Percentiles rank a stretch among this genome's conserved stretches.
phyloP scores from a whole-genome alignment of 2,888 invertebrate genomes.

The Netelia inedita region DNA sequence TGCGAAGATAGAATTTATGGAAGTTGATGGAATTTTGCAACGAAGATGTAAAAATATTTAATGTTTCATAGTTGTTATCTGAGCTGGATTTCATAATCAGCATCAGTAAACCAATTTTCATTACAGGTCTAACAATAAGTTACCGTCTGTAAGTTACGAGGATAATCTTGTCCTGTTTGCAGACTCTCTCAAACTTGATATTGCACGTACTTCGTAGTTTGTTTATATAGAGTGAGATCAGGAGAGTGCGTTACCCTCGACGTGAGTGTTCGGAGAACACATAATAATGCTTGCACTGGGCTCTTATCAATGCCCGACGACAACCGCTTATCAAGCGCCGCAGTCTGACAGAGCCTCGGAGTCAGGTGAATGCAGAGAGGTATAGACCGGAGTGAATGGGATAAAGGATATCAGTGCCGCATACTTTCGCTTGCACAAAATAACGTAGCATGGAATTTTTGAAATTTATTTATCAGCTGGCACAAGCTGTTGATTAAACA shows the following conservation, averaged over 20 bases:
- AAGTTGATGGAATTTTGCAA: not conserved
- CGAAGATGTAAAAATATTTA: not conserved
- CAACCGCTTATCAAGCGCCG: constrained; percentile 79
- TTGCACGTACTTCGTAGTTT: constrained; percentile 17
- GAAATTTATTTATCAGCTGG: not conserved
- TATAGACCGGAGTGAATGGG: constrained; percentile 21
- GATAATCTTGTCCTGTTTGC: constrained; percentile 62
- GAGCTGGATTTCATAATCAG: constrained; percentile 30
- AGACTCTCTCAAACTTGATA: constrained; percentile 35
- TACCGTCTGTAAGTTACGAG: constrained; percentile 20
- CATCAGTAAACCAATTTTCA: constrained; percentile 48
- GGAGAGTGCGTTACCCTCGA: constrained; percentile 78
- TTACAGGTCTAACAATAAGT: constrained; percentile 20
- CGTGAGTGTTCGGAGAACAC: constrained; percentile 12
- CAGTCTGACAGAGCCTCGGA: constrained; percentile 73
- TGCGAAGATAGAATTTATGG: not conserved
- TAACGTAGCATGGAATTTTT: not conserved
- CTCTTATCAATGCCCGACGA: constrained; percentile 74
- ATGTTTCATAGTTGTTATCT: constrained; percentile 39
- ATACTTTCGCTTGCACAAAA: constrained; percentile 14
- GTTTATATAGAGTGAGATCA: not conserved
- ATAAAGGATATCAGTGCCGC: not conserved
- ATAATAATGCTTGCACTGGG: constrained; percentile 40
- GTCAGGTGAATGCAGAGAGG: constrained; percentile 73
- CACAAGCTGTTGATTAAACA: not conserved